Evolutionary conservation across 2,888 invertebrate genomes (phyloP).

Genomic region (Phengaris alcon): DNA sequence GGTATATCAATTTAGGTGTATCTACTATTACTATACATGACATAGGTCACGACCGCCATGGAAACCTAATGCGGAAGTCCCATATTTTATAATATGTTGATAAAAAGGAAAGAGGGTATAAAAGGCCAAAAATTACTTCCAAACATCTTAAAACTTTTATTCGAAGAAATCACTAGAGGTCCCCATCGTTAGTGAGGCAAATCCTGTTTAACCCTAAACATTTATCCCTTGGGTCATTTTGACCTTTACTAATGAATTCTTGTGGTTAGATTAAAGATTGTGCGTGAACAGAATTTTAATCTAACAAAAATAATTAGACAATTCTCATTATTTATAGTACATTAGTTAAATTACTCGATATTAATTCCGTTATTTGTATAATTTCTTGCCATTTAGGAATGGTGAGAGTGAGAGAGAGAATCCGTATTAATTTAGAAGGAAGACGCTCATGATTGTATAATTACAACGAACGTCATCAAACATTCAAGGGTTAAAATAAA

Average conservation of each 20-base stretch:
- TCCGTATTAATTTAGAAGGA: not conserved
- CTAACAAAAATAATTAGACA: not conserved
- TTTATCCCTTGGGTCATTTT: constrained; percentile 3
- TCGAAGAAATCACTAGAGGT: constrained; percentile 1
- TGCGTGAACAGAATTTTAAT: not conserved
- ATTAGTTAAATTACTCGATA: not conserved
- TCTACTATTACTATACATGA: no score
- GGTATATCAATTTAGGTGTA: no score
- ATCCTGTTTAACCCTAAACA: constrained; percentile 13
- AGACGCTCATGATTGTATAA: not conserved
- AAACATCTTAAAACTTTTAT: constrained; percentile 13
- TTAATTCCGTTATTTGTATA: not conserved
- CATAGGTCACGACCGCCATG: no score
- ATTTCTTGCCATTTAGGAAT: not conserved
- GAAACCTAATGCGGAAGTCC: no score
- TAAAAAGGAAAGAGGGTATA: no score
- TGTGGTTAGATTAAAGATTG: not conserved
- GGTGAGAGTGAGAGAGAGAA: no score
- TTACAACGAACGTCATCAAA: not conserved
- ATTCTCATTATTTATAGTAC: no score
- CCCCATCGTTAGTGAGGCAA: not conserved
- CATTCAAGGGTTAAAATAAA: not conserved
- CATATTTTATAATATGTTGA: not conserved
- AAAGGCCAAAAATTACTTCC: not conserved
- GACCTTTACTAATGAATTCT: constrained; percentile 9